Percentiles rank a stretch among this genome's conserved stretches.
Evolutionary conservation across 2,113 vertebrate genomes (phyloP).

Genomic region (Plestiodon gilberti): DNA sequence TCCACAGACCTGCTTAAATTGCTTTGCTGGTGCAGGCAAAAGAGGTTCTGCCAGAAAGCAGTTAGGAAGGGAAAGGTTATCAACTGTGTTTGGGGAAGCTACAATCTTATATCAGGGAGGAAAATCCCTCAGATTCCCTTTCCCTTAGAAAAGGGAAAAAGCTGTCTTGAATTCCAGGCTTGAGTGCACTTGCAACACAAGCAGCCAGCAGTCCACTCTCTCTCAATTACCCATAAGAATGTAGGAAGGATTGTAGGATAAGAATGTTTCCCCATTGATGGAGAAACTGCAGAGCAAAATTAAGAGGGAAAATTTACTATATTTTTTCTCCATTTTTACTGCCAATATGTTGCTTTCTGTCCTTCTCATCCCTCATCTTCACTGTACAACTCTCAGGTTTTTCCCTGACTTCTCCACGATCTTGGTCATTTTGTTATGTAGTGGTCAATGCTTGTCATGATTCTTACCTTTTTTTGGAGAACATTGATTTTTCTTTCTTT

Average conservation of each 20-base stretch:
- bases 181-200: not conserved
- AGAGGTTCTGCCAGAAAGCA: not conserved
- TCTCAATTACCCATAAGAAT: not conserved
- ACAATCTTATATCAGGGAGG: not conserved
- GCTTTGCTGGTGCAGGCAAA: not conserved
- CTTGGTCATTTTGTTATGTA: not conserved
- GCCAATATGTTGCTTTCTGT: not conserved
- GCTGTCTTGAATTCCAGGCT: not conserved
- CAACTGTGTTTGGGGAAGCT: not conserved
- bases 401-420: not conserved
- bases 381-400: no score
- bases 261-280: not conserved
- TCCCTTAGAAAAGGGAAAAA: not conserved
- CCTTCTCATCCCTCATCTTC: not conserved
- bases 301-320: not conserved
- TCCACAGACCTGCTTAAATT: not conserved
- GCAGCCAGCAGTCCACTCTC: not conserved
- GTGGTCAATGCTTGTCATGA: not conserved
- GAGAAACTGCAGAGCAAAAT: not conserved
- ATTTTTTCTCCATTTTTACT: not conserved
- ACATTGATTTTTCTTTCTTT: conserved; percentile 99
- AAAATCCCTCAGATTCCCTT: no score
- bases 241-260: not conserved
- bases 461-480: conserved; percentile 94
- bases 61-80: not conserved